Conservation (phyloP, 2,113 vertebrate species). For the Elachura formosa region DNA sequence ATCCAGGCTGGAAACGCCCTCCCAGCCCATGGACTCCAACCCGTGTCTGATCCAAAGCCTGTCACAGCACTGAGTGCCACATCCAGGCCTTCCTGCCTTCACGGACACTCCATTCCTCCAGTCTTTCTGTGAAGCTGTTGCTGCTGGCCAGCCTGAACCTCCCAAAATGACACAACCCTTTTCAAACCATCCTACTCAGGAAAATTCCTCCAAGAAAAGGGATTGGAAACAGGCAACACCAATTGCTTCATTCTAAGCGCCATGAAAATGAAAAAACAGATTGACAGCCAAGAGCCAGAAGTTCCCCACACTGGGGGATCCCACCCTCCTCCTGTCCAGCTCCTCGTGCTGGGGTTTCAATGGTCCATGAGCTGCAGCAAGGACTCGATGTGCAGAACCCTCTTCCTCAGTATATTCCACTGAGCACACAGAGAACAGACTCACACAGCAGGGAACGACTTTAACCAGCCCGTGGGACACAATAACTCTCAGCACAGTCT, state of each 20-base stretch:
- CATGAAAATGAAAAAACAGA: background rate
- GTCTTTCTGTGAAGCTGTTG: background rate
- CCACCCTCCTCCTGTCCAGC: background rate
- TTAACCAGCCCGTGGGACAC: background rate
- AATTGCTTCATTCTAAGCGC: background rate
- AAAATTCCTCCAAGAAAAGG: background rate
- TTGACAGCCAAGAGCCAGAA: background rate
- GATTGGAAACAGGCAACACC: background rate
- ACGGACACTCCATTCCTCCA: accelerated
- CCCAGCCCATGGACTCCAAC: background rate
- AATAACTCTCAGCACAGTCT: background rate
- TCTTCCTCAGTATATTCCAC: background rate
- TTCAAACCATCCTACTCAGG: background rate
- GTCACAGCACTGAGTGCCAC: background rate
- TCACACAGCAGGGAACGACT: background rate
- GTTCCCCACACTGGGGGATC: accelerated
- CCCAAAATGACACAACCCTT: background rate
- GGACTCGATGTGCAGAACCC: background rate
- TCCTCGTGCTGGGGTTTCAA: background rate
- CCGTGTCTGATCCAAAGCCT: background rate
- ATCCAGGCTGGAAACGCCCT: background rate
- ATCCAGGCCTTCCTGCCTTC: background rate
- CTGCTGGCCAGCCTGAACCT: background rate
- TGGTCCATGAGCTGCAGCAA: background rate
- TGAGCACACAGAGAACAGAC: background rate